Percentiles rank a stretch among this genome's conserved stretches.
Evolutionary conservation across 2,797 vertebrate genomes (phyloP).

Genomic region (Rhabdophis nuchalis): DNA sequence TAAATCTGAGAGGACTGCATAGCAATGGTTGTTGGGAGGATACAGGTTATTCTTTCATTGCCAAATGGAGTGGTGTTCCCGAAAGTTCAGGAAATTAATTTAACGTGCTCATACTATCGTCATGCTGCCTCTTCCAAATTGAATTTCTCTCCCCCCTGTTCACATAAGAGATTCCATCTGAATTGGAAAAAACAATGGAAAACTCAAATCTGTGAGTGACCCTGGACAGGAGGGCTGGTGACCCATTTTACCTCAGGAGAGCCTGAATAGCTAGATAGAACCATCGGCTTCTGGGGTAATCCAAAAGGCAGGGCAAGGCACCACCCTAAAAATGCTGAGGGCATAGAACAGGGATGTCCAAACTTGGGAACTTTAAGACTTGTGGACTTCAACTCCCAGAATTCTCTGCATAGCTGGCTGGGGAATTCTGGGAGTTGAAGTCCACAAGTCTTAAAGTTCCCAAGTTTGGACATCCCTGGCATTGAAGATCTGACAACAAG

Average conservation of each 20-base stretch:
- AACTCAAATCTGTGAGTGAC: not conserved
- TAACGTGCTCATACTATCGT: not conserved
- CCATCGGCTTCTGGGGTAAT: not conserved
- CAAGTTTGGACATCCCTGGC: too few species aligned
- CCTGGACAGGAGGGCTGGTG: conserved; percentile 12
- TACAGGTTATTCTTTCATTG: conserved; percentile 9
- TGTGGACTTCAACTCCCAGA: too few species aligned
- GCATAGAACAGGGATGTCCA: too few species aligned
- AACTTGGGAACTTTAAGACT: too few species aligned
- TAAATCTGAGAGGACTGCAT: not conserved
- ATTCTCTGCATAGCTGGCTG: too few species aligned
- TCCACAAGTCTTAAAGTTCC: too few species aligned
- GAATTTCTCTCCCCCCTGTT: not conserved
- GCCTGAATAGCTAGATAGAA: not conserved
- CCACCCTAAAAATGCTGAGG: not conserved
- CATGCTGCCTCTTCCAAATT: not conserved
- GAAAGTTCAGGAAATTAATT: conserved; percentile 28
- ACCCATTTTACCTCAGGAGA: not conserved
- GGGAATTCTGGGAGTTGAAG: too few species aligned
- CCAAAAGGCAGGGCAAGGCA: not conserved
- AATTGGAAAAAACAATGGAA: not conserved
- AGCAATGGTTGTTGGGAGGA: not conserved
- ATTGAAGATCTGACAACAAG: not conserved
- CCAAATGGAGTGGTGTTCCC: conserved; percentile 31
- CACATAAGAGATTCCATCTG: not conserved